Evolutionary conservation across 2,888 invertebrate genomes (phyloP).

Genomic region (Calephelis perditalis): DNA sequence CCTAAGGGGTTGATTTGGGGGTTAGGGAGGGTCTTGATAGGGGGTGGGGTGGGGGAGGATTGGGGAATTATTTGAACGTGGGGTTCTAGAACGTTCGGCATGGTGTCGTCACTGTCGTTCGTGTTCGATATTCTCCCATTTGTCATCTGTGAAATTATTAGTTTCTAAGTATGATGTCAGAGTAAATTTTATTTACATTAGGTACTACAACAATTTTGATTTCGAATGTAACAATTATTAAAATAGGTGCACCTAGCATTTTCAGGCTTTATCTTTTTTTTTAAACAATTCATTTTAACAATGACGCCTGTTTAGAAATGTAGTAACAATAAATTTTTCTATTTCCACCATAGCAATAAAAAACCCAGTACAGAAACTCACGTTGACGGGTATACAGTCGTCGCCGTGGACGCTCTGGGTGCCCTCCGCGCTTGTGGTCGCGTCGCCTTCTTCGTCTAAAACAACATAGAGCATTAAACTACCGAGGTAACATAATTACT

Average conservation of each 20-base stretch:
- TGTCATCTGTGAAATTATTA: slow-evolving; percentile 56
- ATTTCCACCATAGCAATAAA: too few relatives aligned
- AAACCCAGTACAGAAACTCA: slow-evolving; percentile 37
- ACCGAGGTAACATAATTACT: too few relatives aligned
- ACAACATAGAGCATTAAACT: slow-evolving; percentile 4
- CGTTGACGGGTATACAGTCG: slow-evolving; percentile 70
- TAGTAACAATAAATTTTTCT: background rate
- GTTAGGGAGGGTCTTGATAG: slow-evolving; percentile 37
- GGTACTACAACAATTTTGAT: too few relatives aligned
- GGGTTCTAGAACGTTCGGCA: slow-evolving; percentile 68
- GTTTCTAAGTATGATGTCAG: background rate
- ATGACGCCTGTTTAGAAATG: background rate
- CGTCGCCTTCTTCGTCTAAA: slow-evolving; percentile 63
- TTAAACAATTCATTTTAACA: too few relatives aligned
- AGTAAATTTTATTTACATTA: too few relatives aligned
- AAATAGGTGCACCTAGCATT: too few relatives aligned
- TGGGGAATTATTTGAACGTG: slow-evolving; percentile 68
- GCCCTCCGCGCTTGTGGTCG: slow-evolving; percentile 59
- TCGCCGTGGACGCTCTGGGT: slow-evolving; percentile 64
- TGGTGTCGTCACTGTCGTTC: slow-evolving; percentile 74
- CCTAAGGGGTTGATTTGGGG: slow-evolving; percentile 39
- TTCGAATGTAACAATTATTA: too few relatives aligned
- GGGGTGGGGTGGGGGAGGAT: slow-evolving; percentile 52
- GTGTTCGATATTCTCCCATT: slow-evolving; percentile 71
- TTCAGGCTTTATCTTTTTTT: too few relatives aligned